phyloP scores from a whole-genome alignment of 2,113 vertebrate genomes.

The Prunella fulvescens region DNA sequence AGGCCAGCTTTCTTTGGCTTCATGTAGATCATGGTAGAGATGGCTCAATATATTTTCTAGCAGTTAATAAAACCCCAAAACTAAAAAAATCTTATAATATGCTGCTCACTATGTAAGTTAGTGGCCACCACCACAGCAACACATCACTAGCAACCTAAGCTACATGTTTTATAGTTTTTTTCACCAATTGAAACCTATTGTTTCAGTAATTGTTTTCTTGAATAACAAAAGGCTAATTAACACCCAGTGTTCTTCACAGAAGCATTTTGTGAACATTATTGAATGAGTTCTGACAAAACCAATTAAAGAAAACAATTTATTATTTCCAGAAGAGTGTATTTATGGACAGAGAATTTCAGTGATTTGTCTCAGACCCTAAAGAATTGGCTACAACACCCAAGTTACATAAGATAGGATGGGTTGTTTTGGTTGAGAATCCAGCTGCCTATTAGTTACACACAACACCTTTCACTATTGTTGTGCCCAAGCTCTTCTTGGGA shows the following conservation, averaged over 20 bases:
- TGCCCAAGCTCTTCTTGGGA: not conserved
- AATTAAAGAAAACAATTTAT: not conserved
- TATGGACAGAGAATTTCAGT: not conserved
- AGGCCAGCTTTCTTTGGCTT: not conserved
- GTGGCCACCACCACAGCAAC: not conserved
- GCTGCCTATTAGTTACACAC: not conserved
- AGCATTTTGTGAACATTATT: not conserved
- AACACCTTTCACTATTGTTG: not conserved
- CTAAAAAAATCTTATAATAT: not conserved
- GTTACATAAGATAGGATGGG: not conserved
- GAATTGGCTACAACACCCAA: not conserved
- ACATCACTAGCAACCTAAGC: not conserved
- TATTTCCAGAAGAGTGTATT: not conserved
- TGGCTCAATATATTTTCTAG: not conserved
- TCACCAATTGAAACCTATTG: not conserved
- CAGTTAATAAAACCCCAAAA: fast-evolving
- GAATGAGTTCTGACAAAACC: not conserved
- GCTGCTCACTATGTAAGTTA: fast-evolving
- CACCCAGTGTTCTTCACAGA: not conserved
- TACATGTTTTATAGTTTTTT: not conserved
- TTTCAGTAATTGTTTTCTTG: not conserved
- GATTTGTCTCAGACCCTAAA: not conserved
- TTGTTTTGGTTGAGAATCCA: not conserved
- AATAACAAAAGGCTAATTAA: not conserved
- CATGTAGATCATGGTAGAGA: not conserved